Base-by-base conservation (phyloP, 1,140 invertebrate genomes). In the Ceratina japonica region DNA sequence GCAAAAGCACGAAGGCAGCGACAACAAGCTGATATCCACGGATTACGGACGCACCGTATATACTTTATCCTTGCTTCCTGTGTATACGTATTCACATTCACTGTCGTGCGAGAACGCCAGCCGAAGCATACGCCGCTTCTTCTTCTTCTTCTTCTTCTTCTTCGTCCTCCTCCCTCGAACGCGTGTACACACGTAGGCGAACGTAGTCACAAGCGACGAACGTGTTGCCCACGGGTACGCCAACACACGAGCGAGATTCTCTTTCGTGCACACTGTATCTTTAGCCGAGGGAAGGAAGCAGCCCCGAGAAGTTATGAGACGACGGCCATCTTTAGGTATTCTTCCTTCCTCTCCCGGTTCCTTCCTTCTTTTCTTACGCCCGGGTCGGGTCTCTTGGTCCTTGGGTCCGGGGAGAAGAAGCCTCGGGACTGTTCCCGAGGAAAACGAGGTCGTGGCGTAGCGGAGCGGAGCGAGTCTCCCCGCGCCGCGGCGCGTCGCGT, bases 261-360 rank as follows among this genome's bases (percentile, higher is more conserved):
- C 64, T 54, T 58, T 22, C 56, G 44, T 59, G 22, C 58, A 56
- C 49, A 63, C 24, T 51, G 66, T 52, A 70, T 75, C 64, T 56
- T 70, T 54, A 31, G 63, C 37, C 49, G 22, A 10, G 18, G 31
- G 20, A 68, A 76, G 59, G 49, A 81, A 70, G 61, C 27, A 72
- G 64, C 59, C 52, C 37, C 27, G 64, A 85, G 80, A 80, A 90
- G 86, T 89, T 89, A 89, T 75, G 87, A 89, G 87, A 85, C 72
- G 80, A 85, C 83, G 79, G 82, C 82, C 86, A 88, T 89, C 87
- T 89, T 86, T 87, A 62, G 77, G 72, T 83, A 86, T 81, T 73
- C 80, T 84, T 88, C 68, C 76, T 75, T 83, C 73, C 84, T 81
- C 73, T 52, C 79, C 69, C 76, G 58, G 75, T 81, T 83, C 68